Evolutionary conservation across 2,113 vertebrate species (phyloP).

Genomic region (Perca flavescens): DNA sequence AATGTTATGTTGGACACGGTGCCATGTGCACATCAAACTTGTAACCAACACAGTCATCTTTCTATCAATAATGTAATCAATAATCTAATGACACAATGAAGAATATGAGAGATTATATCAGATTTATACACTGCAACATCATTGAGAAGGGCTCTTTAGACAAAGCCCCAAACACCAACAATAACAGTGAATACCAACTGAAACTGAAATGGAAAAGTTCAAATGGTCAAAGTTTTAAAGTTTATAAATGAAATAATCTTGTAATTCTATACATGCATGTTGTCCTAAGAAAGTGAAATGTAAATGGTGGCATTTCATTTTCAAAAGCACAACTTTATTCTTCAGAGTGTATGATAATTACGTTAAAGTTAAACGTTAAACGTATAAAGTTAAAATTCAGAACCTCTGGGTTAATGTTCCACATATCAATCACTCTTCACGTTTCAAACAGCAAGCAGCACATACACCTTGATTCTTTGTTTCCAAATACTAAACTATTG

Average conservation of each 20-base stretch:
- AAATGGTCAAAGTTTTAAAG: conserved; percentile 13
- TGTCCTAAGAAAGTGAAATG: not conserved
- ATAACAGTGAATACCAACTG: not conserved
- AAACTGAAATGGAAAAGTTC: conserved; percentile 5
- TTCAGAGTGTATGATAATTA: conserved; percentile 4
- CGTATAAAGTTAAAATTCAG: conserved; percentile 17
- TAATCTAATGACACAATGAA: not conserved
- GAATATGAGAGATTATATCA: not conserved
- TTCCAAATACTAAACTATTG: conserved; percentile 21
- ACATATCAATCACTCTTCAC: conserved; percentile 36
- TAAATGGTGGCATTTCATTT: not conserved
- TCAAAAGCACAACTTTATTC: not conserved
- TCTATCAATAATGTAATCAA: not conserved
- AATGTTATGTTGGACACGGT: too few species aligned
- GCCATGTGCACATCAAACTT: conserved; percentile 2
- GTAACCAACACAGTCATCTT: not conserved
- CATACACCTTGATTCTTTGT: conserved; percentile 6
- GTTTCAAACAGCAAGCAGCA: conserved; percentile 39
- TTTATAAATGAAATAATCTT: not conserved
- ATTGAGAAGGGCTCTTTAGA: conserved; percentile 9
- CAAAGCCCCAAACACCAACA: conserved; percentile 9
- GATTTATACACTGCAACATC: not conserved
- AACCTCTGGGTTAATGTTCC: conserved; percentile 34
- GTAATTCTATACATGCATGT: not conserved
- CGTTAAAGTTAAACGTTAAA: too few species aligned